Evolutionary conservation across 2,888 invertebrate species (phyloP), one percentile per base, ranked within the genome.

Genomic region (Drosophila prostipennis): DNA sequence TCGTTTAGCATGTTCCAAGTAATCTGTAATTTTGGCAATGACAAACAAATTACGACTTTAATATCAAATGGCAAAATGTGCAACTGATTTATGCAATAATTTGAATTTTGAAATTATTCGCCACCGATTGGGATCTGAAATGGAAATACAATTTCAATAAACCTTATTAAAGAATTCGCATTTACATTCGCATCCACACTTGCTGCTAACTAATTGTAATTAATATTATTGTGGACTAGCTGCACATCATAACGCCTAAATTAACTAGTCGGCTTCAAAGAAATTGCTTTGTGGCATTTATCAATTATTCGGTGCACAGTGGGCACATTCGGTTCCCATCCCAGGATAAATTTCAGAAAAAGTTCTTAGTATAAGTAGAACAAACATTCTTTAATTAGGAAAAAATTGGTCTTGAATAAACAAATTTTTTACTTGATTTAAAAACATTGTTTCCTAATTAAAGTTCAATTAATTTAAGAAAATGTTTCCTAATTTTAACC

Each of bases 31-130:
- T 37, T 64, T 13, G 43, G 29, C 42, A 32, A 11, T 34, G 46
- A 10, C 60, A 32, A 45, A 29, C 43, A 39, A 43, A 64, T 64
- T 52, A 64, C 37, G 42, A 26, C 53, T 34, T 53, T 34, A 45
- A 65, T 65, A 53, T 19, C 32, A 36, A 67, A 42, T 14, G 32
- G 36, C 23, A 5, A 40, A 64, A 53, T 52, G 40, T 63, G 32
- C 64, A 64, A 32, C 65, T 65, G 65, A 52, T 61, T 61, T 61
- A 63, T 64, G 63, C 26, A 43, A 36, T 46, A 23, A 64, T 48
- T 67, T 40, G 19, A 34, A 19, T 13, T 7, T 48, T 26, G 2
- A 26, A 26, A 26, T 26, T 32, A 19, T 48, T 48, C 13, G 32
- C 7, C 14, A 32, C 46, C 16, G 55, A 55, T 67, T 55, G 42